Evolutionary conservation across 2,113 vertebrate genomes (phyloP), one percentile per base, ranked within the genome.

Genomic region (Cygnus buccinator): DNA sequence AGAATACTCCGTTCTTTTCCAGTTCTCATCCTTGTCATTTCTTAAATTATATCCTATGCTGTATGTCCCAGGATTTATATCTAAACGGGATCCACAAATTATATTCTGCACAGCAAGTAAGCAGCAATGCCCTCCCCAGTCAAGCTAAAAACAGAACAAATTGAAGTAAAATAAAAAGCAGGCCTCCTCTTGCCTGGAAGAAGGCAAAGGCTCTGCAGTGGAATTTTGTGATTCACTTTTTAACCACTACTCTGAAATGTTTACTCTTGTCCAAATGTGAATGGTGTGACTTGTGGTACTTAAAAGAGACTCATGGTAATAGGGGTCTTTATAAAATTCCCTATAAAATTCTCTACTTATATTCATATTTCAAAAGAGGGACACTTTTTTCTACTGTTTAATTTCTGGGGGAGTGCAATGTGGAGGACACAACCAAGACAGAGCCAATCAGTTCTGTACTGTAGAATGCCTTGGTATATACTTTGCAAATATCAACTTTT

Each of bases 151-250:
- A 10, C 14, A 73, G 71, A 70, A 70, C 6, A 79, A 93, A 95
- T 94, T 68, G 9, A 86, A 87, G n/a, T 46, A 84, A 89, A 95
- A 87, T 63, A 84, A 73, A 89, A 74, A 90, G 19, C 57, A 95
- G 58, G 71, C 35, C n/a, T 82, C 26, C 82, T 84, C 93, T 73
- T 91, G n/a, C 43, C 87, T 74, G 25, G 54, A 87, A 87, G 35
- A 83, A 74, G 63, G 28, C 44, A 74, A 90, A 77, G 28, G 8
- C 37, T 84, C 85, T 67, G 26, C 33, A 78, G 57, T 28, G 18
- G 85, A 90, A 92, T 33, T 70, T 48, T 11, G 6, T 61, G 74
- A 90, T 63, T 92, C 76, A 63, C 37, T 90, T 88, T 80, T 81
- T 59, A 81, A 75, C 59, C 31, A 63, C n/a, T 43, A 23, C 55